Conservation (phyloP, 2,113 vertebrate species). For the Excalfactoria chinensis region DNA sequence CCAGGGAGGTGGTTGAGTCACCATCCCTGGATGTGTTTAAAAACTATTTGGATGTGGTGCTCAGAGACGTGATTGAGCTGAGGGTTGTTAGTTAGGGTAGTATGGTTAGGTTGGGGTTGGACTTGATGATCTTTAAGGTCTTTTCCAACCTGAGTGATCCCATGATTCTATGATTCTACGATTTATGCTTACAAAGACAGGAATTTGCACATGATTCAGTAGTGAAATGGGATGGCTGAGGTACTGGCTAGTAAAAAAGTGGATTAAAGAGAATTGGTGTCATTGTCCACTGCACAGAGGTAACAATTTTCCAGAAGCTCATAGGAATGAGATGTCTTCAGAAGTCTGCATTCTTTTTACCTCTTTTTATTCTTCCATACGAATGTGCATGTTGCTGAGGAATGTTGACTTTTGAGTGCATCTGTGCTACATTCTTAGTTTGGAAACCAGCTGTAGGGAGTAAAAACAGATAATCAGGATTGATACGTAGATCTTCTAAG, state of each 20-base stretch:
- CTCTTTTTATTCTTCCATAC: not conserved
- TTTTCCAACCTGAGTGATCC: no score
- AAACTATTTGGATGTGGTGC: no score
- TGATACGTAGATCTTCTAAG: not conserved
- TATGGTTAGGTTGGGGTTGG: no score
- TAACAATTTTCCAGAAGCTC: not conserved
- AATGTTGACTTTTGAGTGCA: not conserved
- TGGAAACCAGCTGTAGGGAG: not conserved
- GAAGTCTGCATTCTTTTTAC: not conserved
- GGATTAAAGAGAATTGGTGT: not conserved
- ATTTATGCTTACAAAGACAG: not conserved
- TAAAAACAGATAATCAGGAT: not conserved
- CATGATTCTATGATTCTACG: no score
- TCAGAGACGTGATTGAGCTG: no score
- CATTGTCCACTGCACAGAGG: not conserved
- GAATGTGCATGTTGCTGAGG: not conserved
- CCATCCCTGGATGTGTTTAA: no score
- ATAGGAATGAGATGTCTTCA: not conserved
- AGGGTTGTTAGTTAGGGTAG: no score
- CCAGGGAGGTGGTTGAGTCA: no score
- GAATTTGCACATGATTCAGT: not conserved
- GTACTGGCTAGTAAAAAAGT: not conserved
- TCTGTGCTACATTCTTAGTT: not conserved
- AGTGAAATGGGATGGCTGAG: not conserved
- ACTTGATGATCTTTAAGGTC: no score